Evolutionary conservation across 2,113 vertebrate genomes (phyloP).

Genomic region (Notiomystis cincta): DNA sequence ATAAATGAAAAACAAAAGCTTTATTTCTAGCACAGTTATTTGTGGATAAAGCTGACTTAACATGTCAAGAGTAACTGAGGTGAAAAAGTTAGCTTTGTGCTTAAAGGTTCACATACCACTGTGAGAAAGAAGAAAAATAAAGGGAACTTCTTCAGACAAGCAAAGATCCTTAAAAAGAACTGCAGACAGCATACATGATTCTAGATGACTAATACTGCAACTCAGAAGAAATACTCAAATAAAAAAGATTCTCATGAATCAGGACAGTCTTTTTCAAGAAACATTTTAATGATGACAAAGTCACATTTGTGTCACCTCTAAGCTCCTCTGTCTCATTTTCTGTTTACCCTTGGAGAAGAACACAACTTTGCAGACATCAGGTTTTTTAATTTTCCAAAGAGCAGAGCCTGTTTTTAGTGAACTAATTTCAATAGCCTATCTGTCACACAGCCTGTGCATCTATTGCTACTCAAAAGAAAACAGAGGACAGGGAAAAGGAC

Average conservation of each 20-base stretch:
- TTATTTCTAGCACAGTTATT: background rate
- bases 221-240: constrained; percentile 10
- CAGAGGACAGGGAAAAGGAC: constrained; percentile 22
- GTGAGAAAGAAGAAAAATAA: background rate
- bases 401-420: constrained; percentile 1
- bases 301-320: constrained; percentile 35
- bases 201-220: constrained; percentile 31
- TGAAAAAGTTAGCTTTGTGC: background rate
- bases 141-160: constrained; percentile 15
- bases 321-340: background rate
- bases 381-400: constrained; percentile 39
- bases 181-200: constrained; percentile 19
- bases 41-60: background rate
- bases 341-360: constrained; percentile 36
- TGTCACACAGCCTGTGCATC: background rate
- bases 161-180: constrained; percentile 23
- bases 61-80: background rate
- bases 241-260: constrained; percentile 1
- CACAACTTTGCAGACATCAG: background rate
- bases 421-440: constrained; percentile 12
- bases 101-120: background rate
- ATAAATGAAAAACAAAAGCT: background rate
- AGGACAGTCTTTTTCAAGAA: constrained; percentile 6
- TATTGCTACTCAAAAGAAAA: constrained; percentile 5
- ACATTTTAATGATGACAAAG: constrained; percentile 2